Evolutionary conservation across 2,888 invertebrate genomes (phyloP), one percentile per base, ranked within the genome.

Genomic region (Parelbella ahira): DNA sequence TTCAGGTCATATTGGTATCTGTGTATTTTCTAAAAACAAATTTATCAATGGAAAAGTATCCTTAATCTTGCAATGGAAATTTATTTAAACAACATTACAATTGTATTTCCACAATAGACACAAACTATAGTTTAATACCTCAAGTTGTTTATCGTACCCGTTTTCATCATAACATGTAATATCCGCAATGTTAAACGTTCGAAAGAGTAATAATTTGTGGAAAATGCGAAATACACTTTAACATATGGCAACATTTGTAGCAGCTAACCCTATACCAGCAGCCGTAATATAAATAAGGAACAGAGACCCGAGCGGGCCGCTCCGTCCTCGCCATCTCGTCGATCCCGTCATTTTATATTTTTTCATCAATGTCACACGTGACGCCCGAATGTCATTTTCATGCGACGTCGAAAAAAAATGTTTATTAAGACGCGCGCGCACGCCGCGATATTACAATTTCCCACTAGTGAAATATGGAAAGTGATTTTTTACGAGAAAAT

Each of bases 291-390:
- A 34, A 18, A 30, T 32, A 25, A 25, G 32, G 19, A 9, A 32
- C 9, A 32, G 9, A 24, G n/a, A 12, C 13, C 12, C 2, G 20
- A 27, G 21, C 13, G 13, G 24, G n/a, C 7, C 25, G 32, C 39
- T 19, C 21, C n/a, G 20, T 41, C 32, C 7, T 5, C 27, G 41
- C 41, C 27, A 27, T 41, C 53, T 60, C 56, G 68, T 72, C 80
- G 79, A 78, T 72, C 72, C 76, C 75, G 66, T 75, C 80, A 76
- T 81, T 74, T 84, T 82, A 87, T 83, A 87, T 87, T 84, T 86
- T 87, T 87, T 86, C 87, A 87, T 87, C 87, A 87, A 87, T 78
- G 84, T 86, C 82, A 83, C 87, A 87, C 73, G 83, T 87, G 87
- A 81, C 82, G 87, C 84, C 81, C 51, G 68, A 81, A 86, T 83